Evolutionary conservation across 2,888 invertebrate genomes (phyloP), one percentile per base, ranked within the genome.

Genomic region (Mesochorus sp.): DNA sequence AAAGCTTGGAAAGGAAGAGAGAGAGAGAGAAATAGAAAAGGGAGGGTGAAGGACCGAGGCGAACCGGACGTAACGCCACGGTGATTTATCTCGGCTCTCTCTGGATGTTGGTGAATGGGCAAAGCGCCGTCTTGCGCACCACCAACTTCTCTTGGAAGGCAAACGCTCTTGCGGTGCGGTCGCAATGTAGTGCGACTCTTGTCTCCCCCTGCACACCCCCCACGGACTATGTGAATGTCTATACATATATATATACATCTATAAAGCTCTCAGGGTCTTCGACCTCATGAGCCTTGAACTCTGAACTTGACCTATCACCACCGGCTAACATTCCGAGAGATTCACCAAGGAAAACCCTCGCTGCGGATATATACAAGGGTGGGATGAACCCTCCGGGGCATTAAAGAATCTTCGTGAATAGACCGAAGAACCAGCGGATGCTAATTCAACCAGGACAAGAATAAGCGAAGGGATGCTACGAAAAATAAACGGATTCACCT

Each of bases 261-360:
- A 24, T 53, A 47, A 49, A 47, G 44, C 3, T 24, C 42, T 19
- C 10, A 51, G 61, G 71, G 71, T 71, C 71, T 71, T 62, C 51
- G 71, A 71, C 61, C 71, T 44, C 39, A n/a, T 39, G 39, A 49
- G 67, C 26, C 55, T 72, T 62, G 61, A 72, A 67, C 67, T 51
- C 44, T 66, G 66, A 72, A 67, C 76, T 72, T 62, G 76, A 72
- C 76, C 76, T 67, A 55, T 72, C 72, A 67, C 67, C 61, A 72
- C 61, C 26, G 72, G 59, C 42, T 19, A 71, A 61, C 61, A 39
- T 61, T 53, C 34, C 71, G 17, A 57, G n/a, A n/a, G 71, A 51
- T 37, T 37, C 39, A n/a, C 28, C 51, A 71, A 39, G 51, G 71
- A 42, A 64, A 70, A 28, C 39, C 37, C 61, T 39, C 61, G 61